Percentiles rank a stretch among this genome's conserved stretches.
phyloP scores from a whole-genome alignment of 23 tunicate species.

The Clavelina lepadiformis region DNA sequence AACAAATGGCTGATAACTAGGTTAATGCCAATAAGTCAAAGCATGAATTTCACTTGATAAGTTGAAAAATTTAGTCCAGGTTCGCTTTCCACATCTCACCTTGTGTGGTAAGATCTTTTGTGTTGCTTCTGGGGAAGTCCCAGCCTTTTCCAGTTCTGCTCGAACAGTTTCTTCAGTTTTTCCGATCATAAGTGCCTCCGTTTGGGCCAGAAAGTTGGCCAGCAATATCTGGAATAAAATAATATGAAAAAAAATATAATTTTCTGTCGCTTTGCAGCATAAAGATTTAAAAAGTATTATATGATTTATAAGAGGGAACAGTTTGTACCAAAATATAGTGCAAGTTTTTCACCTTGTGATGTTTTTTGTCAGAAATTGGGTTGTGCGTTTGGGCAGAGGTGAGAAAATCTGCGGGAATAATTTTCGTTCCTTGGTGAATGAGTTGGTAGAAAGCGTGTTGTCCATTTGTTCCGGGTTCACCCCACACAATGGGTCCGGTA shows the following conservation, averaged over 20 bases:
- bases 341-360: constrained; percentile 59
- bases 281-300: no score
- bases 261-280: no score
- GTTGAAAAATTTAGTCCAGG: background rate
- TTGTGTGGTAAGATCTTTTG: constrained; percentile 86
- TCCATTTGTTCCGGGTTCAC: constrained; percentile 99
- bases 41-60: background rate
- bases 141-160: constrained; percentile 72
- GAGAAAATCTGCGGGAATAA: constrained; percentile 75
- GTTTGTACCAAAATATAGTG: background rate
- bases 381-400: constrained; percentile 80
- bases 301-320: background rate
- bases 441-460: constrained; percentile 99
- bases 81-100: constrained; percentile 16
- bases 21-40: no score
- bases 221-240: constrained; percentile 55
- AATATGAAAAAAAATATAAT: no score
- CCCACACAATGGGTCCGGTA: constrained; percentile 99
- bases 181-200: constrained; percentile 98
- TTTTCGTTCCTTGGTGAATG: constrained; percentile 94
- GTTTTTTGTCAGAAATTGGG: constrained; percentile 79
- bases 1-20: no score
- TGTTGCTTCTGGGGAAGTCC: constrained; percentile 42
- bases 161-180: constrained; percentile 73
- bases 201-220: constrained; percentile 97